Conservation (phyloP, 2,797 vertebrate species). For the Halcyon chelicuti region DNA sequence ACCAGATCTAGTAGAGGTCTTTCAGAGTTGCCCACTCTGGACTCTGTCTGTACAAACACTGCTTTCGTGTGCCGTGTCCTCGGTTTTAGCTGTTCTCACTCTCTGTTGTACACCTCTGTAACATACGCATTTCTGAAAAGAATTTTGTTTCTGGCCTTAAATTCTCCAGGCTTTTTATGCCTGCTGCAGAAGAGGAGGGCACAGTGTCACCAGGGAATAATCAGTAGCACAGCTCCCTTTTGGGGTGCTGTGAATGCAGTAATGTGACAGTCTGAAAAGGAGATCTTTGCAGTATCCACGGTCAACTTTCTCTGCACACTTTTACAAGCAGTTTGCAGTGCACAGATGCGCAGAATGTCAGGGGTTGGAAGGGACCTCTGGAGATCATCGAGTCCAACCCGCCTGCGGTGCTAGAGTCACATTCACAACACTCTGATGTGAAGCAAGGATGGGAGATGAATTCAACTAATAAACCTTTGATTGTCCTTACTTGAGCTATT, state of each 20-base stretch:
- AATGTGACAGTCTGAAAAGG: not conserved
- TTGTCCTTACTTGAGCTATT: not conserved
- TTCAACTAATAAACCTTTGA: not conserved
- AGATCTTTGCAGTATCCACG: accelerated
- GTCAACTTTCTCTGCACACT: not conserved
- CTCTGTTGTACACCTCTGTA: not conserved
- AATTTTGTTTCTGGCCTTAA: not conserved
- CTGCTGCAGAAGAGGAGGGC: not conserved
- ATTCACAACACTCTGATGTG: not conserved
- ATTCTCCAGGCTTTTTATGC: not conserved
- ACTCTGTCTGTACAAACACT: not conserved
- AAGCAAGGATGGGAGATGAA: not conserved
- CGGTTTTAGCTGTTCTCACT: not conserved
- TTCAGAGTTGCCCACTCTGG: not conserved
- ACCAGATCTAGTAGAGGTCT: not conserved
- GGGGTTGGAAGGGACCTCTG: no score
- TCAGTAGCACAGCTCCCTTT: not conserved
- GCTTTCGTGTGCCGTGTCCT: not conserved
- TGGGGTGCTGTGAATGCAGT: not conserved
- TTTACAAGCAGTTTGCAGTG: not conserved
- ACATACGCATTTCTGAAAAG: not conserved
- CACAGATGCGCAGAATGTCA: no score
- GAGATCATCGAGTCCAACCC: no score
- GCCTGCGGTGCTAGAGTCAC: not conserved
- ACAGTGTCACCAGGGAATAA: not conserved